Evolutionary conservation across 2,797 vertebrate genomes (phyloP).

Genomic region (Sarcophilus harrisii): DNA sequence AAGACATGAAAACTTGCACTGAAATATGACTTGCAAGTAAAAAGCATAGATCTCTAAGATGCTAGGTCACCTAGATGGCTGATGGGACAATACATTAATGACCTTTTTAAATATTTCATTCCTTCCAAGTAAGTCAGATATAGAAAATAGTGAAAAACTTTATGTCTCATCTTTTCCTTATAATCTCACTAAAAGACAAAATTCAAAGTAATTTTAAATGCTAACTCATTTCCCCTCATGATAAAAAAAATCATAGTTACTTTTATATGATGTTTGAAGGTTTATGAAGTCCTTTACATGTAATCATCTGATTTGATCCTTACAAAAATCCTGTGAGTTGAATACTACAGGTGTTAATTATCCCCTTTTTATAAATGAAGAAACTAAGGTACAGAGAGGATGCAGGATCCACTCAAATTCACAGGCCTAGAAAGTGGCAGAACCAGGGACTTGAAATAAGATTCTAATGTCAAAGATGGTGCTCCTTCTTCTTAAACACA

Average conservation of each 20-base stretch:
- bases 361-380: neutral
- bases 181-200: neutral
- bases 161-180: conserved; percentile 25
- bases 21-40: neutral
- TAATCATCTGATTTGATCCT: neutral
- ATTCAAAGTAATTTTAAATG: neutral
- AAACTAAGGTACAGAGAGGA: neutral
- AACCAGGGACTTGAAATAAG: neutral
- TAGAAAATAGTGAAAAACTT: conserved; percentile 24
- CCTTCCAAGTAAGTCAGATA: conserved; percentile 20
- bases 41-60: neutral
- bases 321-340: neutral
- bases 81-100: conserved; percentile 17
- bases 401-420: neutral
- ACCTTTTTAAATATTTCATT: conserved; percentile 42
- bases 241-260: neutral
- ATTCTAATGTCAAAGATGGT: neutral
- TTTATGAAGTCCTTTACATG: neutral
- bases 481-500: neutral
- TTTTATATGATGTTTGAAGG: neutral
- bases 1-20: conserved; percentile 32
- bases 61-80: neutral
- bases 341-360: neutral
- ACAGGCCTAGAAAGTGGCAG: conserved; percentile 19
- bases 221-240: conserved; percentile 7